Base-by-base conservation (phyloP, 2,888 invertebrate species). In the Horisme vitalbata region DNA sequence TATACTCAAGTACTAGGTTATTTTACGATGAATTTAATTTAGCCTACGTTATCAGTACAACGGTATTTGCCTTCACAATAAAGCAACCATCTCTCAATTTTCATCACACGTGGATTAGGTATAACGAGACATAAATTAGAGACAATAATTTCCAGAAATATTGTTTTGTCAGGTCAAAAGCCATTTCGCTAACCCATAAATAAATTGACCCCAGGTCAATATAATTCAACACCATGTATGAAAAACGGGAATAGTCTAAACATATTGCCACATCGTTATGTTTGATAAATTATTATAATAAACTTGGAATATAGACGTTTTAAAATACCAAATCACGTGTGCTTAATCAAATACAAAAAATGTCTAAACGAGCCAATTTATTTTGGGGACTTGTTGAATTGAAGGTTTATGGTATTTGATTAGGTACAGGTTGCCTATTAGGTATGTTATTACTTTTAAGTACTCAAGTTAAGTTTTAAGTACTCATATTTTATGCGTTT, bases 201-300 rank as follows among this genome's bases (percentile, higher is more conserved):
- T 78, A 71, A 70, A 51, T 45, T 55, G 75, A 78, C 69, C 78
- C 50, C 48, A 50, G 76, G 75, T 77, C 69, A 64, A 67, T 64
- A 69, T 69, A 61, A 71, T 71, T 71, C 59, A 63, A 69, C 43
- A 36, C 65, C 62, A 57, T 59, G 53, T 58, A 69, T 65, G 71
- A 70, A 70, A 72, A 72, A 74, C 60, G 59, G 55, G 49, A 59
- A 61, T 62, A 18, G 57, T 47, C 45, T 54, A 36, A 45, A 43
- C 50, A 55, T 46, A 48, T 55, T 39, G 44, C 31, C 54, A 51
- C 45, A 48, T 53, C 52, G 51, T 60, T 58, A 55, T 39, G 7
- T 53, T 60, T 65, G 61, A 69, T 57, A 44, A 55, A 58, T 51
- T 47, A 44, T 13, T 21, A 39, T 27, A 53, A 38, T 50, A 45